phyloP scores from a whole-genome alignment of 2,797 vertebrate species.

The Crocidura indochinensis region DNA sequence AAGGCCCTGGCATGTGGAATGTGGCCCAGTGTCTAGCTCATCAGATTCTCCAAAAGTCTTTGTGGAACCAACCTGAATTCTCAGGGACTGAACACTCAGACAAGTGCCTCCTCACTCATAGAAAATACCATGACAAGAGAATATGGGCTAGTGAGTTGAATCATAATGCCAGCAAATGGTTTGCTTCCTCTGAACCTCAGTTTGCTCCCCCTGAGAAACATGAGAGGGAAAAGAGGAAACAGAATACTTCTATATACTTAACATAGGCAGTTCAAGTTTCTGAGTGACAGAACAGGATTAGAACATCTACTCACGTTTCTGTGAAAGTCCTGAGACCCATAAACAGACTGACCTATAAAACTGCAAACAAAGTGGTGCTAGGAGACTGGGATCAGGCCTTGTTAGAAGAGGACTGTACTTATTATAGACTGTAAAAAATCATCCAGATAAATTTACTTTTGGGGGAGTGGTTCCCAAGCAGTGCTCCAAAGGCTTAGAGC shows the following conservation, averaged over 20 bases:
- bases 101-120: not conserved
- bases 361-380: not conserved
- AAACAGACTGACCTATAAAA: not conserved
- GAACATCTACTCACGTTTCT: not conserved
- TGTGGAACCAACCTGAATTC: not conserved
- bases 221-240: not conserved
- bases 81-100: not conserved
- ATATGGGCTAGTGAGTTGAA: not conserved
- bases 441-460: not conserved
- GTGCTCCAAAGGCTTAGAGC: no score
- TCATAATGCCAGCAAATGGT: constrained; percentile 22
- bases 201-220: constrained; percentile 22
- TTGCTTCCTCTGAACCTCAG: constrained; percentile 47
- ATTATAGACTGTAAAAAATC: not conserved
- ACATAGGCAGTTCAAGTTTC: not conserved
- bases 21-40: not conserved
- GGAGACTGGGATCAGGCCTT: not conserved
- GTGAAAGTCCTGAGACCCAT: not conserved
- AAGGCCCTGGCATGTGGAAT: not conserved
- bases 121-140: not conserved
- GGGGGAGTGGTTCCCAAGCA: no score
- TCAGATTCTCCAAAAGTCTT: not conserved
- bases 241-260: not conserved
- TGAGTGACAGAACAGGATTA: not conserved
- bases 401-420: not conserved